These are phyloP conservation scores for Channallabes apus DNA, from an alignment of 2,797 vertebrate genomes.

Conservation along the genomic window DNA sequence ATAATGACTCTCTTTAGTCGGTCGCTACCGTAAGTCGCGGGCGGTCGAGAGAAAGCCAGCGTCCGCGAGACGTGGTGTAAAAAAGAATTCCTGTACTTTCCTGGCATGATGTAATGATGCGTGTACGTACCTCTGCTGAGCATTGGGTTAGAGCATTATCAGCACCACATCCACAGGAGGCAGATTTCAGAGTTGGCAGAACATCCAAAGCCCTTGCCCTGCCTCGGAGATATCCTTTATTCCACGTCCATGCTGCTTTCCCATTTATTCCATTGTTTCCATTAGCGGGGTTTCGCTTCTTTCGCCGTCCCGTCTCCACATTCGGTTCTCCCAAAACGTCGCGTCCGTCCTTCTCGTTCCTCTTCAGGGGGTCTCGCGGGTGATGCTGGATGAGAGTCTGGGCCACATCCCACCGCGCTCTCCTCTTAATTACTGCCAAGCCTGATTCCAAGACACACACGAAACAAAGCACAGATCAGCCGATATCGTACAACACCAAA, in stretches of 20 bases:
- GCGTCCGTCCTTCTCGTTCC: constrained; percentile 33
- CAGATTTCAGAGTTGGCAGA: constrained; percentile 55
- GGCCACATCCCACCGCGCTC: constrained; percentile 41
- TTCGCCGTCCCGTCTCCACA: constrained; percentile 20
- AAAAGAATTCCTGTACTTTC: constrained; percentile 36
- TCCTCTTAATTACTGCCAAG: constrained; percentile 33
- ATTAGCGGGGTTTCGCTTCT: constrained; percentile 31
- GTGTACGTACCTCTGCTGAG: constrained; percentile 60
- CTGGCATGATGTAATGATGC: constrained; percentile 25
- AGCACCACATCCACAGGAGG: constrained; percentile 57
- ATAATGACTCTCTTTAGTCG: background rate
- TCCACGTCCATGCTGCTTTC: constrained; percentile 57
- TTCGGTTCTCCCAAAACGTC: constrained; percentile 38
- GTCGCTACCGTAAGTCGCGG: constrained; percentile 7
- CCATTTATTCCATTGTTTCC: constrained; percentile 59
- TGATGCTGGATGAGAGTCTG: constrained; percentile 43
- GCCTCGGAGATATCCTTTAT: constrained; percentile 59
- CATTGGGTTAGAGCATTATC: constrained; percentile 65
- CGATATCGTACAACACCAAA: constrained; percentile 16
- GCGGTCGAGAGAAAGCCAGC: constrained; percentile 6
- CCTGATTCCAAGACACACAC: constrained; percentile 38
- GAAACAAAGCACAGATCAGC: constrained; percentile 16
- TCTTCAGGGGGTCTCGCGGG: constrained; percentile 48
- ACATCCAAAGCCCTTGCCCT: constrained; percentile 58
- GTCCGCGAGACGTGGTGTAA: background rate